Evolutionary conservation across 2,797 vertebrate species (phyloP).

Genomic region (Onychomys arenicola): DNA sequence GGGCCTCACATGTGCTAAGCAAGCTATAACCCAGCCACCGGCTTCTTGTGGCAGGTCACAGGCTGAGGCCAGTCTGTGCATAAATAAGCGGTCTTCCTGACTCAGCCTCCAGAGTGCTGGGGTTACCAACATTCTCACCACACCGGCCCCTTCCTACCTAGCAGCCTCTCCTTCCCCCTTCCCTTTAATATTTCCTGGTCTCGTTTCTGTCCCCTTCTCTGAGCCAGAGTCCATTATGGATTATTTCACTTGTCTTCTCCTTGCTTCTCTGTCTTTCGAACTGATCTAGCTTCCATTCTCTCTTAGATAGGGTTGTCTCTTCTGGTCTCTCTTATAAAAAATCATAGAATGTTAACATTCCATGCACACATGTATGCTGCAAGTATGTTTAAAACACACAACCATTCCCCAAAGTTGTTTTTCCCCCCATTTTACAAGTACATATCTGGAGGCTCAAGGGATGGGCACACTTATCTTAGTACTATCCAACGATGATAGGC

Average conservation of each 20-base stretch:
- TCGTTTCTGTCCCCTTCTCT: not conserved
- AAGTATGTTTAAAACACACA: not conserved
- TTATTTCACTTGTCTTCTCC: not conserved
- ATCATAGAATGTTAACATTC: not conserved
- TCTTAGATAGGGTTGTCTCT: not conserved
- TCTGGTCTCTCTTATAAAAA: not conserved
- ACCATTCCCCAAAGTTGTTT: not conserved
- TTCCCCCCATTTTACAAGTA: not conserved
- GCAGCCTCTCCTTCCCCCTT: not conserved
- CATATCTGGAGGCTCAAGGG: not conserved
- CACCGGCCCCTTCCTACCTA: not conserved
- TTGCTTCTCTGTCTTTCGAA: not conserved
- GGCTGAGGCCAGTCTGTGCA: not conserved
- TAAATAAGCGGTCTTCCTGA: not conserved
- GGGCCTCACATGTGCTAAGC: not conserved
- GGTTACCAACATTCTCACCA: not conserved
- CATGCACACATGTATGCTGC: not conserved
- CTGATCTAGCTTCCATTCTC: not conserved
- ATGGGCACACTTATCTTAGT: not conserved
- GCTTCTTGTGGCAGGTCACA: not conserved
- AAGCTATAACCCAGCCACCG: not conserved
- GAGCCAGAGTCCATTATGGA: not conserved
- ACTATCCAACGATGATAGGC: too few species aligned
- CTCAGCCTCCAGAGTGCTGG: not conserved
- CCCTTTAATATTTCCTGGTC: not conserved